Evolutionary conservation across 2,797 vertebrate genomes (phyloP), one percentile per base, ranked within the genome.

Genomic region (Rhynchotus rufescens): DNA sequence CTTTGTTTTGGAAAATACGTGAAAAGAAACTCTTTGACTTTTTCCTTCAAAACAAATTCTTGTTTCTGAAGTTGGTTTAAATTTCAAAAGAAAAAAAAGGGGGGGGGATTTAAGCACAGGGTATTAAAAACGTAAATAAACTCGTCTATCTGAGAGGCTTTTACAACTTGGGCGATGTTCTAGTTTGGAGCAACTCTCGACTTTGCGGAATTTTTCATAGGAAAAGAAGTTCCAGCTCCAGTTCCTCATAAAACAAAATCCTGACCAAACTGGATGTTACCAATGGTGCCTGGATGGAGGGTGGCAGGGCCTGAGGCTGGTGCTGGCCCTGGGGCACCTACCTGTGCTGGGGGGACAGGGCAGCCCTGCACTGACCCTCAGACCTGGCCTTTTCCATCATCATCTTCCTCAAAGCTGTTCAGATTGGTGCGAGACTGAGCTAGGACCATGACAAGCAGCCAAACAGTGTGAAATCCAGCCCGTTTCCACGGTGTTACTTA

Each of bases 401-500:
- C 3, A 1, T n/a, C 36, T 5, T 34, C 44, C 56, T 36, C 61
- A 11, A 15, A 17, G 28, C 8, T 44, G 19, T 8, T 44, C 15
- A 20, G 17, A 2, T 4, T 2, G 2, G 38, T n/a, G 40, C 54
- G 62, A 44, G 36, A 22, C 45, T 51, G n/a, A 47, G 62, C 34
- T 25, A 30, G 22, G 8, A 79, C 59, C 32, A 51, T n/a, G 32
- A 62, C 42, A 88, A 49, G 22, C 45, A 1, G 3, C 83, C 16
- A 80, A 56, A 75, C 0, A 69, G 5, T 11, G 19, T 22, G 8
- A 23, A 42, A 44, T 8, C 3, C 79, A 54, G 7, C 5, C 65
- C 22, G 38, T 86, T 67, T 28, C 3, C 1, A 82, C 92, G 10
- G 22, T 25, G 6, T 7, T 98, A 99, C 99, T 99, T 94, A 99